phyloP scores from a whole-genome alignment of 2,888 invertebrate genomes.

The Sabellastarte sp. region DNA sequence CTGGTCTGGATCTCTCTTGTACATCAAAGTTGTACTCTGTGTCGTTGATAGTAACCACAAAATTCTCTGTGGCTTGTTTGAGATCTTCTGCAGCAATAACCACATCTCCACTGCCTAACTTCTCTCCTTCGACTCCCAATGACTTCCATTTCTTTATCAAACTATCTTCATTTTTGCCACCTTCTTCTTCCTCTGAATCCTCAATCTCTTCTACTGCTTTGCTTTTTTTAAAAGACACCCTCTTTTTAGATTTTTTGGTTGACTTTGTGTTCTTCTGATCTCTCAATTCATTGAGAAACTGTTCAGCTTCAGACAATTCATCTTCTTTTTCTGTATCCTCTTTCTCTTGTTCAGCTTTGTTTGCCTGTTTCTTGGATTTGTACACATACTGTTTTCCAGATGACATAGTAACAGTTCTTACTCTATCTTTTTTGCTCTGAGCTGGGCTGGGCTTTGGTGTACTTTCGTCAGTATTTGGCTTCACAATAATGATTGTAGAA shows the following conservation, averaged over 20 bases:
- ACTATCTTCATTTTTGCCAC: no score
- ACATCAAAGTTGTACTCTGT: neutral
- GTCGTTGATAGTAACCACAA: neutral
- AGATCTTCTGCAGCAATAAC: neutral
- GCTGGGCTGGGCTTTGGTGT: neutral
- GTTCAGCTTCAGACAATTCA: neutral
- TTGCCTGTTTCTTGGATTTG: neutral
- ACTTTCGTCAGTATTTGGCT: constrained; percentile 1
- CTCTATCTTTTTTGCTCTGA: neutral
- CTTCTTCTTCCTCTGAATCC: neutral
- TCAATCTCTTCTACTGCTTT: neutral
- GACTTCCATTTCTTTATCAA: neutral
- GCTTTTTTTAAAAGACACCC: no score
- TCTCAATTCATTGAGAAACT: neutral
- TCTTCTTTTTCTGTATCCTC: neutral
- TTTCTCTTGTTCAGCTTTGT: neutral
- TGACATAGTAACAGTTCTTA: neutral
- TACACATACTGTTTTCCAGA: neutral
- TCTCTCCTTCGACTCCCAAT: neutral
- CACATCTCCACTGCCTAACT: neutral
- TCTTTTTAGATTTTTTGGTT: no score
- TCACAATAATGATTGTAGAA: constrained; percentile 7
- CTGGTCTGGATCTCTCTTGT: neutral
- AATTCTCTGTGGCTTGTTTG: neutral
- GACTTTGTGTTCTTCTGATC: neutral